Conservation (phyloP, 1,140 invertebrate species). For the Camponotus floridanus region DNA sequence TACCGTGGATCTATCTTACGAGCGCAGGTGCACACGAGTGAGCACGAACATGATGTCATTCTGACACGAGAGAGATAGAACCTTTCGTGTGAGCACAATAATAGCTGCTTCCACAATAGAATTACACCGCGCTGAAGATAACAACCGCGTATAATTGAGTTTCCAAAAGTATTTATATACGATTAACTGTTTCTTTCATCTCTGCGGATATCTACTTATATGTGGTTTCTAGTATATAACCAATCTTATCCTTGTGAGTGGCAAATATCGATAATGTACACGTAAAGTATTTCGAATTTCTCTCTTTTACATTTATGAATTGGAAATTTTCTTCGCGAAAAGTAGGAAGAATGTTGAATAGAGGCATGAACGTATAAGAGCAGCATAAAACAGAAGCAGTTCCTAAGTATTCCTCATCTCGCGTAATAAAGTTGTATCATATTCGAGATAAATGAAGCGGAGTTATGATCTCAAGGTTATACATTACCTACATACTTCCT, state of each 20-base stretch:
- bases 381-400: constrained; percentile 8
- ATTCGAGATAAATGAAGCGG: constrained; percentile 20
- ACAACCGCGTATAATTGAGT: neutral
- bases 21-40: constrained; percentile 28
- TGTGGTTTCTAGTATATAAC: neutral
- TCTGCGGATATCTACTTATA: neutral
- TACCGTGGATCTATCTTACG: constrained; percentile 6
- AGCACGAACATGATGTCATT: constrained; percentile 9
- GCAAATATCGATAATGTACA: neutral
- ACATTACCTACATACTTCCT: neutral
- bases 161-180: constrained; percentile 13
- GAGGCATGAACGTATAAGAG: neutral
- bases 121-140: constrained; percentile 10
- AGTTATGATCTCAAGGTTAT: constrained; percentile 37
- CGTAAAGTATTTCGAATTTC: neutral
- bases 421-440: constrained; percentile 38
- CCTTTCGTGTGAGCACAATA: neutral
- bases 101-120: neutral
- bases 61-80: constrained; percentile 17
- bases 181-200: neutral
- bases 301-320: neutral
- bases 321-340: constrained; percentile 6
- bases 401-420: constrained; percentile 24
- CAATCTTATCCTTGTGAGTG: neutral
- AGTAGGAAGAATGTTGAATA: neutral